Evolutionary conservation across 2,113 vertebrate genomes (phyloP).

Genomic region (Verasper variegatus): DNA sequence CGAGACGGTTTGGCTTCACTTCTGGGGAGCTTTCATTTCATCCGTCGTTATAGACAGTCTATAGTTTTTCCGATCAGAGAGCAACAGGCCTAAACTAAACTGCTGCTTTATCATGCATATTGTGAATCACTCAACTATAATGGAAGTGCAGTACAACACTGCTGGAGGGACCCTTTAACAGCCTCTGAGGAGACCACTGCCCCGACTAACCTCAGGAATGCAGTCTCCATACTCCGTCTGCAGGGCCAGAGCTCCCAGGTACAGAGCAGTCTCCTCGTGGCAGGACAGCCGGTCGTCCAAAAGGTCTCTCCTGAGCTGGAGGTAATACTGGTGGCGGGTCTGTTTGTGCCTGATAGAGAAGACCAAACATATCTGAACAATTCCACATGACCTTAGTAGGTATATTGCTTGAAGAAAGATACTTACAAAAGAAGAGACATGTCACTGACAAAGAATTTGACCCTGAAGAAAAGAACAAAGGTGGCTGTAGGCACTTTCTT

Average conservation of each 20-base stretch:
- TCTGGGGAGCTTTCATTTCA: neutral
- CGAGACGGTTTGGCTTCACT: no score
- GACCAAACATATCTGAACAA: accelerated
- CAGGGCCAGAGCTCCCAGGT: conserved; percentile 87
- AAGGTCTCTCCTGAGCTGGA: conserved; percentile 92
- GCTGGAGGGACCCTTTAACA: neutral
- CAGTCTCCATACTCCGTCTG: conserved; percentile 89
- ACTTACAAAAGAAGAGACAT: conserved; percentile 88
- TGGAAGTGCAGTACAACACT: neutral
- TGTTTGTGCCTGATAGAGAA: conserved; percentile 81
- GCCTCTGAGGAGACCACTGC: neutral
- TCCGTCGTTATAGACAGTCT: no score
- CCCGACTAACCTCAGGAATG: conserved; percentile 82
- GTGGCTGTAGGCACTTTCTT: conserved; percentile 86
- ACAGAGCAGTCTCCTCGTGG: conserved; percentile 85
- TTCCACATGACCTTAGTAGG: neutral
- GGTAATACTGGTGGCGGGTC: conserved; percentile 90
- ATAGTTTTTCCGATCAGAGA: no score
- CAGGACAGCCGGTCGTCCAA: conserved; percentile 87
- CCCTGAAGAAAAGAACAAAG: conserved; percentile 88
- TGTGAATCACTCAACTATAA: neutral
- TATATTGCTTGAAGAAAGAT: neutral
- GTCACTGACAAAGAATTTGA: conserved; percentile 90
- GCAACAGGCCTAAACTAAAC: no score
- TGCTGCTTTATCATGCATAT: neutral